phyloP scores from a whole-genome alignment of 2,888 invertebrate genomes.

The Zeuzera pyrina region DNA sequence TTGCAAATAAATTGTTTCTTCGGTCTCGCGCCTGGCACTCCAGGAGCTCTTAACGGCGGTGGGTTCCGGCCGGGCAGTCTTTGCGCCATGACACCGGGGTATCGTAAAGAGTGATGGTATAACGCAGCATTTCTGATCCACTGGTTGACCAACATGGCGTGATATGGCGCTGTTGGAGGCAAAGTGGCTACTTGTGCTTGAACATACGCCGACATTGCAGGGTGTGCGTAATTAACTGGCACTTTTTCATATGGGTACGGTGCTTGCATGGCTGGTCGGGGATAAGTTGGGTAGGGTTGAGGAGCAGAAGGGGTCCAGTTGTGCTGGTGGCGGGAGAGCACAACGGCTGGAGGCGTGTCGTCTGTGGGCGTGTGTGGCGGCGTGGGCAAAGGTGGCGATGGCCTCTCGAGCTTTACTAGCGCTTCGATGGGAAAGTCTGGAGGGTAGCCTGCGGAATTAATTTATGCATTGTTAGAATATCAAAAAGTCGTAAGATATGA shows the following conservation, averaged over 20 bases:
- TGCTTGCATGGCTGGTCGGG: constrained; percentile 48
- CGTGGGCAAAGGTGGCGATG: constrained; percentile 77
- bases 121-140: constrained; percentile 82
- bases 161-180: constrained; percentile 63
- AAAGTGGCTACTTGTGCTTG: constrained; percentile 61
- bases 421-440: constrained; percentile 74
- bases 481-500: no score
- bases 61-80: constrained; percentile 67
- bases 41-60: constrained; percentile 70
- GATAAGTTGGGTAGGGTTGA: constrained; percentile 48
- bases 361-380: constrained; percentile 83
- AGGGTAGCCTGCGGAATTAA: constrained; percentile 60
- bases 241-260: constrained; percentile 56
- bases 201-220: constrained; percentile 59
- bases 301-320: constrained; percentile 44
- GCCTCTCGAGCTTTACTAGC: constrained; percentile 73
- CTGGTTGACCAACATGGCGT: constrained; percentile 79
- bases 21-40: constrained; percentile 74
- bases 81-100: constrained; percentile 63
- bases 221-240: constrained; percentile 42
- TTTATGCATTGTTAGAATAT: no score
- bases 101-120: constrained; percentile 74
- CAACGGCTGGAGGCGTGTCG: constrained; percentile 66
- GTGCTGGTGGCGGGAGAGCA: constrained; percentile 53
- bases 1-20: constrained; percentile 96